Evolutionary conservation across 2,113 vertebrate species (phyloP), one percentile per base, ranked within the genome.

Genomic region (Merops nubicus): DNA sequence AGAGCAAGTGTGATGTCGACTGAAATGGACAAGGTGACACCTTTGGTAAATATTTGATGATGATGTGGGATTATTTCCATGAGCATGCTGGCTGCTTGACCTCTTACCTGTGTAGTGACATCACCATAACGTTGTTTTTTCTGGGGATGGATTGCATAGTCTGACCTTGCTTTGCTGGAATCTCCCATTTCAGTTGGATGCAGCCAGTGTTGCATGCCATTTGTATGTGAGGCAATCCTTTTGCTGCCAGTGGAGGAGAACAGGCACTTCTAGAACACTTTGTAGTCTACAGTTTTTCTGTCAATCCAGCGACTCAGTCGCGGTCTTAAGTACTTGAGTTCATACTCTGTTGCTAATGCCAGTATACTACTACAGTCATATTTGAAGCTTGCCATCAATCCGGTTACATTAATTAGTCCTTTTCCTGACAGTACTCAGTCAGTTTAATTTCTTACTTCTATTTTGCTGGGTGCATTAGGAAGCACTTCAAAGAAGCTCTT

Each of bases 401-500:
- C 80, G 54, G 31, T 94, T 85, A 64, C 0, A 2, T 72, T 89
- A 83, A 93, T 96, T 88, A 84, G 69, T 91, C 26, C 20, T 82
- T 85, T 88, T 89, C 43, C 38, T 88, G 36, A 20, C 69, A 81
- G 38, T 75, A 64, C 31, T 59, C 40, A 84, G 69, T 78, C 53
- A 68, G 20, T 69, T 80, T 91, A 63, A 86, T 94, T 91, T 91
- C 43, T 74, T 87, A 33, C 42, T 88, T 76, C 29, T 83, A 14
- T 79, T 85, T 92, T 84, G 8, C 34, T 67, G 47, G 45, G 23
- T 88, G 13, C 53, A 83, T 77, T 75, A 63, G 72, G 36, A 40
- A 86, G 57, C 23, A 84, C 76, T 91, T 96, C 75, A 96, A 91
- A 97, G 53, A 34, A 48, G 18, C 38, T 26, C 5, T 12, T 31